Evolutionary conservation across 2,113 vertebrate species (phyloP), one percentile per base, ranked within the genome.

Genomic region (Elephas maximus): DNA sequence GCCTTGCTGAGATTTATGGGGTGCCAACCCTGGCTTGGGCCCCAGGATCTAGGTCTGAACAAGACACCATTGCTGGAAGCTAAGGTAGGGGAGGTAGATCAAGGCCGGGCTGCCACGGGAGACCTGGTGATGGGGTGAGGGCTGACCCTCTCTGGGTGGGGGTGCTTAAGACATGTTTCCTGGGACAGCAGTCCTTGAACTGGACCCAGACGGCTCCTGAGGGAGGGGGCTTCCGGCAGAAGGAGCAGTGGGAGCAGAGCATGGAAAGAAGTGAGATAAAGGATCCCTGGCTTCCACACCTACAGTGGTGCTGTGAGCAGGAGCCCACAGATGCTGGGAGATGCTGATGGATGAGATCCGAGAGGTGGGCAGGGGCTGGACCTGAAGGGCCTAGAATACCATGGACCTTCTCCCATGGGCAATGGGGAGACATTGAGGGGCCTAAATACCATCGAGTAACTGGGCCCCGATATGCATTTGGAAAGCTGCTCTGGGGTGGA

Each of bases 121-220:
- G 80, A 12, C 76, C 20, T 24, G 90, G 81, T 1, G 33, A 6
- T 0, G 0, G 24, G n/a, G 78, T 0, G 0, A 0, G 37, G 67
- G 2, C 6, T 1, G 26, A 5, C 6, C 11, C 88, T 2, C 21
- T 21, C 4, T 0, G 12, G 62, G 21, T 0, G 2, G 62, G 26
- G 28, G 41, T 2, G 48, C 24, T 41, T 60, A 20, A 71, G 90
- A 21, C 41, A 10, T 79, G 33, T n/a, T 60, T 80, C 26, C 88
- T 8, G 74, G 84, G 10, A 0, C 0, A 2, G 20, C 17, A 18
- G 24, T 0, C 4, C 14, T 15, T 18, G 7, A 5, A 15, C 65
- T 83, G 62, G 45, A 23, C 15, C 60, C 28, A 14, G 41, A 15
- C 0, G 2, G 78, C 41, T 62, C 21, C n/a, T 0, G 37, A 9